phyloP scores from a whole-genome alignment of 2,888 invertebrate genomes.

The Callyntrura guangdongensis region DNA sequence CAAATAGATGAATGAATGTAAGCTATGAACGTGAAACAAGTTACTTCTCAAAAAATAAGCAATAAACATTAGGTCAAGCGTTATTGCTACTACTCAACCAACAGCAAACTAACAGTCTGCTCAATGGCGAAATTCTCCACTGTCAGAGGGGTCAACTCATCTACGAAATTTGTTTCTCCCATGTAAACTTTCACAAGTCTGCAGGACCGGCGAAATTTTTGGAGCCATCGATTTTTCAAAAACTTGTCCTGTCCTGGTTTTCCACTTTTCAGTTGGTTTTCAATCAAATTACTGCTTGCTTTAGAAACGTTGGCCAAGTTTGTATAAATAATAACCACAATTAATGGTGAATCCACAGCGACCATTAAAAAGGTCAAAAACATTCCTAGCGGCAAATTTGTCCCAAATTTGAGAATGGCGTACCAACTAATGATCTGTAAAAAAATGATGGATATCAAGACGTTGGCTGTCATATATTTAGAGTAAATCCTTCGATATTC shows the following conservation, averaged over 20 bases:
- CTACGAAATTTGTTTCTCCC: neutral
- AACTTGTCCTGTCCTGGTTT: too few relatives aligned
- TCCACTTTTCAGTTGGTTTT: too few relatives aligned
- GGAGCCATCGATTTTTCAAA: too few relatives aligned
- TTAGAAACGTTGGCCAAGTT: neutral
- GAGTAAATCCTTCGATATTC: conserved; percentile 1
- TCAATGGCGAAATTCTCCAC: neutral
- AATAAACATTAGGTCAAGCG: too few relatives aligned
- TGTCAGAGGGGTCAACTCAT: neutral
- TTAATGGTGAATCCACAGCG: neutral
- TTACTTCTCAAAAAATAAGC: too few relatives aligned
- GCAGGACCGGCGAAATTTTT: neutral
- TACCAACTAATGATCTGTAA: neutral
- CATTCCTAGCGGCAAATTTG: neutral
- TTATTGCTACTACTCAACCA: neutral
- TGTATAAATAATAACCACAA: neutral
- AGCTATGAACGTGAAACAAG: too few relatives aligned
- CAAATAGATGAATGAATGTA: too few relatives aligned
- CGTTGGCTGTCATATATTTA: neutral
- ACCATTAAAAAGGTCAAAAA: neutral
- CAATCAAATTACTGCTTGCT: neutral
- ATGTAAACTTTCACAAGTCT: neutral
- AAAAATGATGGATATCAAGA: neutral
- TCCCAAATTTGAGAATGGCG: neutral
- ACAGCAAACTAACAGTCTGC: neutral